Conservation (phyloP, 2,797 vertebrate species). For the Masticophis lateralis region DNA sequence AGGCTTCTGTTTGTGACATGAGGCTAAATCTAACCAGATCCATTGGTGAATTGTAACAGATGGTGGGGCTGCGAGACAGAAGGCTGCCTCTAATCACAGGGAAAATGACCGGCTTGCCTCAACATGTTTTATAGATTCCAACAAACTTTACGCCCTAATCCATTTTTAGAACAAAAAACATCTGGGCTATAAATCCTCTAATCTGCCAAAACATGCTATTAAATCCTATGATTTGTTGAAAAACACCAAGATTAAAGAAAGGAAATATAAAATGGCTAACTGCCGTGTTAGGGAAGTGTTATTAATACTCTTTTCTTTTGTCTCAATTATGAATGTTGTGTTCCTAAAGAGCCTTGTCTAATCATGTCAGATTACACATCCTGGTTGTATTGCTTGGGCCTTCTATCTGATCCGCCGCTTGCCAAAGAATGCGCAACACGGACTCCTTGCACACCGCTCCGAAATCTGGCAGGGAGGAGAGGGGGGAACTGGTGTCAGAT, state of each 20-base stretch:
- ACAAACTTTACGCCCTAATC: constrained; percentile 95
- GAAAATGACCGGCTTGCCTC: constrained; percentile 79
- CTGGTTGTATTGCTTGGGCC: constrained; percentile 80
- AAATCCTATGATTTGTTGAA: constrained; percentile 98
- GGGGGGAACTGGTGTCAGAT: constrained; percentile 66
- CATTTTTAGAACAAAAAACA: constrained; percentile 99
- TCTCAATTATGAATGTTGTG: constrained; percentile 85
- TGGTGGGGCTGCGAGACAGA: constrained; percentile 80
- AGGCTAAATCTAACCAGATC: constrained; percentile 80
- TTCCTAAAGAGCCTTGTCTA: constrained; percentile 96
- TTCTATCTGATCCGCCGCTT: constrained; percentile 77
- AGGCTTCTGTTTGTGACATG: constrained; percentile 78
- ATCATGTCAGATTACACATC: constrained; percentile 92
- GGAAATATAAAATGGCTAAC: constrained; percentile 91
- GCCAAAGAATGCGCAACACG: constrained; percentile 71
- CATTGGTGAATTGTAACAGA: constrained; percentile 80
- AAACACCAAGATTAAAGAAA: constrained; percentile 97
- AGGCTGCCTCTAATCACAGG: constrained; percentile 81
- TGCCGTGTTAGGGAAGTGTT: constrained; percentile 81
- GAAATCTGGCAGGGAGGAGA: constrained; percentile 61
- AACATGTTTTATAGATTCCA: constrained; percentile 84
- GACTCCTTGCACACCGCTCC: constrained; percentile 58
- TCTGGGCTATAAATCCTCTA: constrained; percentile 97
- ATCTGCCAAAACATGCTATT: constrained; percentile 93
- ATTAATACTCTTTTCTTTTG: constrained; percentile 90